A percentile compares a stretch with the other conserved stretches of the same genome.
phyloP scores from a whole-genome alignment of 2,888 invertebrate genomes.

The Thereva nobilitata region DNA sequence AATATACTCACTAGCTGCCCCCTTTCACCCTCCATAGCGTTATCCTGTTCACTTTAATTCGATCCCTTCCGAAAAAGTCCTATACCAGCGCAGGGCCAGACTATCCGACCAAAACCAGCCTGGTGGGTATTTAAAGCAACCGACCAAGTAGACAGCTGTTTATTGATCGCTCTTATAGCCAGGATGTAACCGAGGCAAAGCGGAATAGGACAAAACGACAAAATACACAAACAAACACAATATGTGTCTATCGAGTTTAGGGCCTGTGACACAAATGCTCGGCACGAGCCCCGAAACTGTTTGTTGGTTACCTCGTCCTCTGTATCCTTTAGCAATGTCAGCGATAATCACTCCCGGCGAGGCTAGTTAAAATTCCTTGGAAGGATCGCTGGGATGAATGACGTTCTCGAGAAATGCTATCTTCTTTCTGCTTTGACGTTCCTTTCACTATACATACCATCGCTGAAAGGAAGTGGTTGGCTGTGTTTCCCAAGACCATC shows the following conservation, averaged over 20 bases:
- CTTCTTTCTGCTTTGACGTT: background rate
- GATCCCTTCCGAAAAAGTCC: slow-evolving; percentile 23
- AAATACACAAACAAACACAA: slow-evolving; percentile 19
- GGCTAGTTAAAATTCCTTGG: slow-evolving; percentile 8
- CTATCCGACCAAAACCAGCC: background rate
- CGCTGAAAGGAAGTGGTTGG: slow-evolving; percentile 1
- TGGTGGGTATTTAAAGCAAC: slow-evolving; percentile 20
- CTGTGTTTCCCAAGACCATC: no score
- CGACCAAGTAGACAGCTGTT: slow-evolving; percentile 20
- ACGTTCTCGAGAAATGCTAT: background rate
- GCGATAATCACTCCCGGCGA: background rate
- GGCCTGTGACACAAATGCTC: slow-evolving; percentile 2
- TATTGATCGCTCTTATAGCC: slow-evolving; percentile 7
- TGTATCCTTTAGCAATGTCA: background rate
- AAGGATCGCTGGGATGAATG: slow-evolving; percentile 13
- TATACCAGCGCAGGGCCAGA: background rate
- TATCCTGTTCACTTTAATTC: background rate
- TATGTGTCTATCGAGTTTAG: background rate
- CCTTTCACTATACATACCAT: background rate
- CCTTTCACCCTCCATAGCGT: slow-evolving; percentile 9
- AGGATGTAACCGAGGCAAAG: slow-evolving; percentile 1
- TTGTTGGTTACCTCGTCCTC: slow-evolving; percentile 2
- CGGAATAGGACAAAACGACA: slow-evolving; percentile 18
- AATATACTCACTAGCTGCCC: slow-evolving; percentile 8
- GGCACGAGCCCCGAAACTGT: slow-evolving; percentile 22